These are phyloP conservation scores for Bovichtus variegatus DNA, from an alignment of 2,797 vertebrate genomes.

Conservation along the genomic window DNA sequence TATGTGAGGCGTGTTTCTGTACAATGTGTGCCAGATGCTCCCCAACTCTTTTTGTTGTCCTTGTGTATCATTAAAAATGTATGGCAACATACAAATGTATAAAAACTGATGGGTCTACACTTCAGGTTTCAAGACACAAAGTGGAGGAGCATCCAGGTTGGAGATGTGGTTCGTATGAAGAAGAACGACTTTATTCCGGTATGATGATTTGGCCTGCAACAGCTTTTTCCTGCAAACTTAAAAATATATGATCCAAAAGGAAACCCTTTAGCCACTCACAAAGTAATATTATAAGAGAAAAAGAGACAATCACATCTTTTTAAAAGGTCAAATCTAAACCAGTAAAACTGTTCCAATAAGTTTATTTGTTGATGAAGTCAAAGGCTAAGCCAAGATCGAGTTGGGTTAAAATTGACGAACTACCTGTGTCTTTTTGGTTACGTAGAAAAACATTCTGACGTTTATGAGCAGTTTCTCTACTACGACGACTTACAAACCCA, in stretches of 20 bases:
- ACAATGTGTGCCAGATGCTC: neutral
- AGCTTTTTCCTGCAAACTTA: neutral
- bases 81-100: neutral
- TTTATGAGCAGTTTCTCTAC: no score
- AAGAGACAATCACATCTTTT: no score
- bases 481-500: no score
- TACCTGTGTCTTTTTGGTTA: no score
- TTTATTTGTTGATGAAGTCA: neutral
- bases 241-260: no score
- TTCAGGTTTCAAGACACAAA: constrained; percentile 82
- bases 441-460: no score
- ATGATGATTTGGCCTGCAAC: constrained; percentile 17
- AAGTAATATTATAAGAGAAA: no score
- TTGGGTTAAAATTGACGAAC: no score
- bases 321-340: no score
- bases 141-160: constrained; percentile 86
- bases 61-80: neutral
- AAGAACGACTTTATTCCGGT: constrained; percentile 88
- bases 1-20: neutral
- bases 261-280: no score
- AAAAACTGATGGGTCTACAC: neutral
- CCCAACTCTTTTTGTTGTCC: neutral
- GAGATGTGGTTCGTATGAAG: constrained; percentile 86
- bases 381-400: neutral
- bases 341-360: no score